Conservation (phyloP, 2,113 vertebrate species). For the Salvelinus namaycush region DNA sequence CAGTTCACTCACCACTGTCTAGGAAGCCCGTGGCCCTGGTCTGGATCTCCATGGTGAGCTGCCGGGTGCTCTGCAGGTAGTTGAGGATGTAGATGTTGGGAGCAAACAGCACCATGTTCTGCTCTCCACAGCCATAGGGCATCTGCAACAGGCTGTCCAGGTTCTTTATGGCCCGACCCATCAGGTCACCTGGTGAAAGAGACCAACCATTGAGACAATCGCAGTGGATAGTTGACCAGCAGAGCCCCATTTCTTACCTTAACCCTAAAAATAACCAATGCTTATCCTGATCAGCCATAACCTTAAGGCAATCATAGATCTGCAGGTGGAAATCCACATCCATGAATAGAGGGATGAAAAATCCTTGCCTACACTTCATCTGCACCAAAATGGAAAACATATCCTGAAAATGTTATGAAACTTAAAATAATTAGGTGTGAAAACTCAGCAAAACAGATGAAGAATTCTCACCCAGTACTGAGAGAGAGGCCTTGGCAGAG, state of each 20-base stretch:
- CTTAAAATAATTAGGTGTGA: not conserved
- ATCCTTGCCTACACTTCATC: not conserved
- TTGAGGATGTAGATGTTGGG: slow-evolving; percentile 83
- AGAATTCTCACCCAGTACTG: slow-evolving; percentile 74
- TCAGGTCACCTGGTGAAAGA: slow-evolving; percentile 74
- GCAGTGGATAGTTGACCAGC: too few species aligned
- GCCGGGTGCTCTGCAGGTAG: slow-evolving; percentile 77
- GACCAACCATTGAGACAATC: not conserved
- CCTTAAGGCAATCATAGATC: too few species aligned
- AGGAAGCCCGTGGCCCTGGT: slow-evolving; percentile 69
- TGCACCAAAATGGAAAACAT: not conserved
- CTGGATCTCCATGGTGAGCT: slow-evolving; percentile 69
- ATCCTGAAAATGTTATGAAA: not conserved
- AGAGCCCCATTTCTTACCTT: too few species aligned
- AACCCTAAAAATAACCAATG: too few species aligned
- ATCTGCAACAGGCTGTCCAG: slow-evolving; percentile 75
- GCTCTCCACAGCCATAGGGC: slow-evolving; percentile 82
- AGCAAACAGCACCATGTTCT: slow-evolving; percentile 85
- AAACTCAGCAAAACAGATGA: not conserved
- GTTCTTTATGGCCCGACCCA: slow-evolving; percentile 79
- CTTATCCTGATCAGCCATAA: too few species aligned
- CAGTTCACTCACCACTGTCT: slow-evolving; percentile 68
- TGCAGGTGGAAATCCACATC: not conserved
- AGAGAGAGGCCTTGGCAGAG: slow-evolving; percentile 76
- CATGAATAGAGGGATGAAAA: not conserved